Percentiles rank a stretch among this genome's conserved stretches.
Conservation (phyloP, 2,113 vertebrate genomes). For the Callionymus lyra region DNA sequence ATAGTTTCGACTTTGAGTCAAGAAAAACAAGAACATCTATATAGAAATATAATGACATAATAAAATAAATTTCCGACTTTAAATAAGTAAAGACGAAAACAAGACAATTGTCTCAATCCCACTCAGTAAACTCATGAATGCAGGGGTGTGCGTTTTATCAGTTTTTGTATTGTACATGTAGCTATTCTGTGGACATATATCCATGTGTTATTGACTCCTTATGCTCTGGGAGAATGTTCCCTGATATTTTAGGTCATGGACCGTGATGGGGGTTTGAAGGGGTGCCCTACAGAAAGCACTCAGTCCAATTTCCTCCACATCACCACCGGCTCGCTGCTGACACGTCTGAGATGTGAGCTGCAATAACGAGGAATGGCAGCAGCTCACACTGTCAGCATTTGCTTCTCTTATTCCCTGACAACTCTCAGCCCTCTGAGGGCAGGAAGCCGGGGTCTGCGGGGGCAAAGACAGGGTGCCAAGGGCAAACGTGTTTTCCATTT, state of each 20-base stretch:
- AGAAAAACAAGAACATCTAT: too few species aligned
- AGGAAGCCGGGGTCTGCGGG: conserved; percentile 3
- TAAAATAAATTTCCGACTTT: too few species aligned
- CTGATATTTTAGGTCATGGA: conserved; percentile 33
- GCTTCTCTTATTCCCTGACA: conserved; percentile 67
- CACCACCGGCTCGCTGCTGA: conserved; percentile 74
- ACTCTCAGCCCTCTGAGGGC: conserved; percentile 68
- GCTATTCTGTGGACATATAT: too few species aligned
- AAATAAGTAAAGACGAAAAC: too few species aligned
- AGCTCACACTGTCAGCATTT: conserved; percentile 70
- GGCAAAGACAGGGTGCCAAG: conserved; percentile 32
- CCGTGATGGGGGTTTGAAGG: neutral
- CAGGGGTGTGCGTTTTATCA: too few species aligned
- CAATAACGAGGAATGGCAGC: conserved; percentile 77
- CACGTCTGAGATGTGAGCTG: conserved; percentile 72
- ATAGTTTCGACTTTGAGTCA: too few species aligned
- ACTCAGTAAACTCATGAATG: too few species aligned
- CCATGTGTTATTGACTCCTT: too few species aligned
- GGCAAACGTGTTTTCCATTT: conserved; percentile 75
- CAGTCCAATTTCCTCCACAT: conserved; percentile 71
- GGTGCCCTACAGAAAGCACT: conserved; percentile 40
- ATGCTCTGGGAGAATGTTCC: conserved; percentile 18
- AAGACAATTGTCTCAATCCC: too few species aligned
- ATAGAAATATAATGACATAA: too few species aligned
- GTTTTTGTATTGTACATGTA: too few species aligned